Evolutionary conservation across 2,797 vertebrate genomes (phyloP).

Genomic region (Neomorphus geoffroyi): DNA sequence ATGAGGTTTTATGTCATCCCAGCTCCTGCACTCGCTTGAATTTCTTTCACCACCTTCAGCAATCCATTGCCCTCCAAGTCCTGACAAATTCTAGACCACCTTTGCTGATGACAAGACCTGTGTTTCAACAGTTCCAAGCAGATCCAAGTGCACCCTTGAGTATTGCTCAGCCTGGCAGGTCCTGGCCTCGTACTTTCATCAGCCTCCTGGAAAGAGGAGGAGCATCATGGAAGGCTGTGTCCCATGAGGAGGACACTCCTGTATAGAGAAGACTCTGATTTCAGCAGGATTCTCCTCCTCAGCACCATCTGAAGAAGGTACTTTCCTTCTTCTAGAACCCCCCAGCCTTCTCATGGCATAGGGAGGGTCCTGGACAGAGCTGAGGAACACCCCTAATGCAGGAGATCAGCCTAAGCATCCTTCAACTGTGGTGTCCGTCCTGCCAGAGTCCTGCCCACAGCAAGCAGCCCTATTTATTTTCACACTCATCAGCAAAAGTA

Average conservation of each 20-base stretch:
- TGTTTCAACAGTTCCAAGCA: background rate
- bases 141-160: background rate
- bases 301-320: background rate
- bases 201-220: background rate
- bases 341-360: background rate
- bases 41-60: background rate
- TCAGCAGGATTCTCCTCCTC: background rate
- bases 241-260: background rate
- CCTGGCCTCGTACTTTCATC: accelerated
- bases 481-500: background rate
- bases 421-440: background rate
- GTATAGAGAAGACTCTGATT: background rate
- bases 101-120: background rate
- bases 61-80: background rate
- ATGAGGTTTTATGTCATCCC: background rate
- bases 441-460: background rate
- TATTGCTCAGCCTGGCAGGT: no score
- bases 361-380: background rate
- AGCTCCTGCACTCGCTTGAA: background rate
- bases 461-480: background rate
- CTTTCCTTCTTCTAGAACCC: background rate
- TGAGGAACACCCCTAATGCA: background rate
- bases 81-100: background rate
- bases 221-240: background rate
- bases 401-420: background rate